Conservation (phyloP, 2,888 invertebrate species). For the Eupithecia vulgata region DNA sequence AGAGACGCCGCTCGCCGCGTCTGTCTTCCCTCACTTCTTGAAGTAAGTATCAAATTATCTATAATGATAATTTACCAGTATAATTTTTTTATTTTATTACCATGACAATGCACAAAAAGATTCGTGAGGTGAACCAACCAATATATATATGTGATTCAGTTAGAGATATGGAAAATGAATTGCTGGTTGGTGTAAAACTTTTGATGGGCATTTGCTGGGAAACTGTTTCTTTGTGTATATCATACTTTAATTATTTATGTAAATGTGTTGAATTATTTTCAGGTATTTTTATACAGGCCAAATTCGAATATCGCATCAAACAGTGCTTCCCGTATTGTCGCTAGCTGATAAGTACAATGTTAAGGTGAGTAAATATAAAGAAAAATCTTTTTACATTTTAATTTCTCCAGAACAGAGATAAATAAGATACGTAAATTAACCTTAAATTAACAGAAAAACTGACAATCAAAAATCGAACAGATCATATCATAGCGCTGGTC, state of each 20-base stretch:
- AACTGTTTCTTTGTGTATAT: background rate
- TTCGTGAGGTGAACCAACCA: background rate
- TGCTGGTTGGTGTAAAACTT: too few species aligned
- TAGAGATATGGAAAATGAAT: too few species aligned
- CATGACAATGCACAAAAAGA: background rate
- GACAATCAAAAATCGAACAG: too few species aligned
- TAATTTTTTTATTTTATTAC: background rate
- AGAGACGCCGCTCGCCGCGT: slow-evolving; percentile 93
- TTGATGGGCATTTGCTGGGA: background rate
- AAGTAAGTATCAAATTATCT: slow-evolving; percentile 74
- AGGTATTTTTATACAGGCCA: slow-evolving; percentile 95
- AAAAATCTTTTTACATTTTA: too few species aligned
- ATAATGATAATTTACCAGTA: slow-evolving; percentile 22
- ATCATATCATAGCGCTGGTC: too few species aligned
- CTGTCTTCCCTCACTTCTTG: slow-evolving; percentile 94
- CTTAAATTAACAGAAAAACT: too few species aligned
- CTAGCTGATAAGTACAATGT: slow-evolving; percentile 98
- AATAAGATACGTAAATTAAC: too few species aligned
- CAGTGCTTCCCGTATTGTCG: slow-evolving; percentile 93
- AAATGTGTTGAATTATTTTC: slow-evolving; percentile 30
- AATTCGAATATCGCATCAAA: slow-evolving; percentile 92
- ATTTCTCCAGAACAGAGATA: too few species aligned
- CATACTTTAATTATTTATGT: background rate
- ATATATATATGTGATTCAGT: too few species aligned
- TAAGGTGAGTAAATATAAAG: slow-evolving; percentile 78